Conservation (phyloP, 2,797 vertebrate species). For the Poecilia velifera region DNA sequence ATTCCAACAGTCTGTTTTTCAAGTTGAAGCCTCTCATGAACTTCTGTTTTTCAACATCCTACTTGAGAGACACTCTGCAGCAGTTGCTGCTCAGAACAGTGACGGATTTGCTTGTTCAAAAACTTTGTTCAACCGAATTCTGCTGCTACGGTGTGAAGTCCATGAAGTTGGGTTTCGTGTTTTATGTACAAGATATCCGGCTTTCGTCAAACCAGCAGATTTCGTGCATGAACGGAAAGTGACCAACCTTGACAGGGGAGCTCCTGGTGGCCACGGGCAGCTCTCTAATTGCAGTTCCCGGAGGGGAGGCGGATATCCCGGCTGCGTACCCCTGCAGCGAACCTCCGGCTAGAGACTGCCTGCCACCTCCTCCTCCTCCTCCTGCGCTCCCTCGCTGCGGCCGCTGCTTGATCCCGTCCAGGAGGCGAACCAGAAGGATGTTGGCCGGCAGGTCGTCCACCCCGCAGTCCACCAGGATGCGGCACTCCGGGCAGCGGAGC, state of each 20-base stretch:
- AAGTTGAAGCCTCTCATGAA: neutral
- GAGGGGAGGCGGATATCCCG: conserved; percentile 80
- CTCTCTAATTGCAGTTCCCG: conserved; percentile 80
- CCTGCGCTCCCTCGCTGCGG: conserved; percentile 83
- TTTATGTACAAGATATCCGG: neutral
- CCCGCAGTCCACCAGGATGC: conserved; percentile 94
- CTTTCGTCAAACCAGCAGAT: neutral
- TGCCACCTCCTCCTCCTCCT: conserved; percentile 69
- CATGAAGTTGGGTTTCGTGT: neutral
- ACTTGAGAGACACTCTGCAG: neutral
- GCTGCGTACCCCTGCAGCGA: conserved; percentile 80
- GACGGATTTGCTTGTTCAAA: neutral
- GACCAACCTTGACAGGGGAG: conserved; percentile 84
- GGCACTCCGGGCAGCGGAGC: conserved; percentile 96
- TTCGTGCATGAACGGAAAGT: conserved; percentile 19
- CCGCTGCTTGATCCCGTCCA: conserved; percentile 95
- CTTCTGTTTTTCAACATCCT: neutral
- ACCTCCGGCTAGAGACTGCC: conserved; percentile 68
- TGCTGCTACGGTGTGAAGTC: neutral
- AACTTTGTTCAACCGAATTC: conserved; percentile 13
- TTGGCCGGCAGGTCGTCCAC: conserved; percentile 96
- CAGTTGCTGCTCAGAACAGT: too few species aligned
- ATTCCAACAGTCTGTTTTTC: neutral
- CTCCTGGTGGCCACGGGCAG: conserved; percentile 78
- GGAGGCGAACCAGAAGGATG: conserved; percentile 92